These are phyloP conservation scores for Rutilus rutilus DNA, from an alignment of 2,113 vertebrate genomes.

Conservation along the genomic window DNA sequence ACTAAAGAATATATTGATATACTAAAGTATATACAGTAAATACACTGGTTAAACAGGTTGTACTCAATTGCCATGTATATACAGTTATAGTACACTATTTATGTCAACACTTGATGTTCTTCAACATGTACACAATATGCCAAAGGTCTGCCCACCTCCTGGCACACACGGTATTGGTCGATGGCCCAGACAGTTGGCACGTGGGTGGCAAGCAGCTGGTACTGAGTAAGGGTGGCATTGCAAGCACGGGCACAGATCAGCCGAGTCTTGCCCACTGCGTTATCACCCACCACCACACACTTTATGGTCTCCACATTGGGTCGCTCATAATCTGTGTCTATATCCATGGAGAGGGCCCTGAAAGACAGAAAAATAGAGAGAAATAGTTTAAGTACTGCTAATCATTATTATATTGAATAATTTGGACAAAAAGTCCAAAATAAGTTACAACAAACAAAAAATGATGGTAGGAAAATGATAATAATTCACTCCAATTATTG, in stretches of 20 bases:
- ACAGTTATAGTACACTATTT: neutral
- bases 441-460: neutral
- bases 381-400: neutral
- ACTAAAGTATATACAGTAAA: neutral
- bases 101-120: neutral
- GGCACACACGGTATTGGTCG: constrained; percentile 89
- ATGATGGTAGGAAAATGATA: neutral
- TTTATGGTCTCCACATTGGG: constrained; percentile 93
- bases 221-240: constrained; percentile 90
- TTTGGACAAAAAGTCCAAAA: neutral
- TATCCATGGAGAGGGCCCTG: constrained; percentile 85
- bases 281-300: constrained; percentile 91
- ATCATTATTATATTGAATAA: neutral
- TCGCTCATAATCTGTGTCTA: constrained; percentile 90
- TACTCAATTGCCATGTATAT: neutral
- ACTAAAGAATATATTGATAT: neutral
- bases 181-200: constrained; percentile 92
- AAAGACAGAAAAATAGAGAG: constrained; percentile 35
- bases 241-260: constrained; percentile 89
- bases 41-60: neutral
- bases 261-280: constrained; percentile 88
- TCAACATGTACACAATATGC: constrained; percentile 11
- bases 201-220: constrained; percentile 90
- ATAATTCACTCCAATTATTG: neutral
- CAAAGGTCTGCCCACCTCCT: constrained; percentile 78